Evolutionary conservation across 1,140 invertebrate genomes (phyloP).

Genomic region (Lasioglossum baleicum): DNA sequence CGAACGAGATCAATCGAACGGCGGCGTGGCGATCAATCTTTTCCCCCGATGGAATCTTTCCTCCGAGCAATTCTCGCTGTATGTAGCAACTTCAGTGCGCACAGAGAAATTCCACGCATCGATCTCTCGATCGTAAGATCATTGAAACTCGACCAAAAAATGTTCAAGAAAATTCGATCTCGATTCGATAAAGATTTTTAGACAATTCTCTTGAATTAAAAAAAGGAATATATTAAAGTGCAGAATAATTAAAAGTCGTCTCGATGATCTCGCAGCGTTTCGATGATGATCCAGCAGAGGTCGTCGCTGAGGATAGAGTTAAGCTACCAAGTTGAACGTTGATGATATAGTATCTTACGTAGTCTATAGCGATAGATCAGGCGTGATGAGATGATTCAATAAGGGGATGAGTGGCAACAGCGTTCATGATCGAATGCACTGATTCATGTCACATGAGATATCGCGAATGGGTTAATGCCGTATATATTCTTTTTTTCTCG

Average conservation of each 20-base stretch:
- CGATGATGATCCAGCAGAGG: conserved; percentile 22
- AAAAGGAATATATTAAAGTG: too few species aligned
- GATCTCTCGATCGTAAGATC: too few species aligned
- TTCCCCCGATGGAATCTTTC: background rate
- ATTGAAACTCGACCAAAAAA: too few species aligned
- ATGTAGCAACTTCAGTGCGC: background rate
- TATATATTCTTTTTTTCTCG: background rate
- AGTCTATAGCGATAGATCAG: conserved; percentile 55
- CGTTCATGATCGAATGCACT: conserved; percentile 67
- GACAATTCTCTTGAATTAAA: too few species aligned
- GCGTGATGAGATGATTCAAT: conserved; percentile 63
- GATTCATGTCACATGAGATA: conserved; percentile 62
- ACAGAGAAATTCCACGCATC: background rate
- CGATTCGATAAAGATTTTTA: too few species aligned
- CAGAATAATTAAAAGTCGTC: background rate
- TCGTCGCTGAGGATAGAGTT: background rate
- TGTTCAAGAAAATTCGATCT: too few species aligned
- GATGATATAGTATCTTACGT: conserved; percentile 30
- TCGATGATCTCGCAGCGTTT: background rate
- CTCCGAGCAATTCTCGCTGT: background rate
- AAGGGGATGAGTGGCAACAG: conserved; percentile 61
- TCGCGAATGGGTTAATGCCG: conserved; percentile 47
- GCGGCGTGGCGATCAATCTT: conserved; percentile 23
- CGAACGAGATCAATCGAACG: conserved; percentile 24
- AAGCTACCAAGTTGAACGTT: conserved; percentile 28